Conservation (phyloP, 2,888 invertebrate genomes). For the Dynastes hyllus region DNA sequence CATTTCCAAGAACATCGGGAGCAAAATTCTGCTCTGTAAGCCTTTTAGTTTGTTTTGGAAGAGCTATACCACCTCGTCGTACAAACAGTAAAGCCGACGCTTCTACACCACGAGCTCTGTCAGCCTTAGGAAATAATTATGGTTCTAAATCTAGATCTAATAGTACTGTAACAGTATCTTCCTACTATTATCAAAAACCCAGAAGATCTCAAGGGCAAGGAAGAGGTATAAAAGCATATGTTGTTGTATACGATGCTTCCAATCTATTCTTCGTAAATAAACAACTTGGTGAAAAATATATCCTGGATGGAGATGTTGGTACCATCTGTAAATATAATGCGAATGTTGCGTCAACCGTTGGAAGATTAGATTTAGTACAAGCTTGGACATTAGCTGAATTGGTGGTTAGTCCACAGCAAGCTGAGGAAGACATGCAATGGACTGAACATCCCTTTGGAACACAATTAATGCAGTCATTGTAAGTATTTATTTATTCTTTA, state of each 20-base stretch:
- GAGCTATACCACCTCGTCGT: slow-evolving; percentile 79
- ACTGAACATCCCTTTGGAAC: slow-evolving; percentile 90
- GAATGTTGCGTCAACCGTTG: slow-evolving; percentile 81
- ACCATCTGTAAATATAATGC: slow-evolving; percentile 89
- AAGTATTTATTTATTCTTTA: slow-evolving; percentile 67
- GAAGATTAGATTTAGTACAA: slow-evolving; percentile 88
- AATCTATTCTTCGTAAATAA: slow-evolving; percentile 86
- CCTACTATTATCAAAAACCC: slow-evolving; percentile 83
- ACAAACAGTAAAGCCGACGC: slow-evolving; percentile 82
- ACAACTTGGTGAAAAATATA: slow-evolving; percentile 88
- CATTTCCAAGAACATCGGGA: slow-evolving; percentile 95
- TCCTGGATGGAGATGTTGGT: slow-evolving; percentile 75
- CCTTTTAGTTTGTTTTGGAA: slow-evolving; percentile 88
- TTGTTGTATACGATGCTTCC: slow-evolving; percentile 83
- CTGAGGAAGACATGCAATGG: slow-evolving; percentile 84
- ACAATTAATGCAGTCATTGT: slow-evolving; percentile 89
- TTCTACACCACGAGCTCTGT: slow-evolving; percentile 85
- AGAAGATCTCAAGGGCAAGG: slow-evolving; percentile 60
- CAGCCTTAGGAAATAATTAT: slow-evolving; percentile 77
- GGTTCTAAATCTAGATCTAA: slow-evolving; percentile 62
- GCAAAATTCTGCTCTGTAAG: slow-evolving; percentile 94
- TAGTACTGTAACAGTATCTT: slow-evolving; percentile 74
- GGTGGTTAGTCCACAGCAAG: slow-evolving; percentile 72
- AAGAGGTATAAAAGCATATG: slow-evolving; percentile 72
- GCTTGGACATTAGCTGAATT: slow-evolving; percentile 91